Conservation (phyloP, 2,888 invertebrate genomes). For the Drosophila nr. fundita region DNA sequence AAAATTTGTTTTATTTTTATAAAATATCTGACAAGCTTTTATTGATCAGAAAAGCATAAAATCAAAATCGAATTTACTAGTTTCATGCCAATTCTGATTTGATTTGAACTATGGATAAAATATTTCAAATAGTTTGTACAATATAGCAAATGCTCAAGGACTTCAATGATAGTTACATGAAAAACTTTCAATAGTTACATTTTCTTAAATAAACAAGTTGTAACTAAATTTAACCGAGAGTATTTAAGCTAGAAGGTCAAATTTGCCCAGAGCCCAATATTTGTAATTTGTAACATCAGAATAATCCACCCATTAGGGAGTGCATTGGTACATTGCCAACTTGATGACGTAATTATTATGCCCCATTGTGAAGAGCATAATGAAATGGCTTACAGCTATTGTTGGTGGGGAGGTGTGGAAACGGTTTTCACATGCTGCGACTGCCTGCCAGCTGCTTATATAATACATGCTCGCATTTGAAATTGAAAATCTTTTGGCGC, state of each 20-base stretch:
- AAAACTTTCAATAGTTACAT: not conserved
- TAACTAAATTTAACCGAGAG: not conserved
- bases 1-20: not conserved
- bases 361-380: conserved; percentile 33
- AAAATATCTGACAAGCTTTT: not conserved
- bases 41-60: not conserved
- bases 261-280: not conserved
- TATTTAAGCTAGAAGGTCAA: not conserved
- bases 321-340: conserved; percentile 7
- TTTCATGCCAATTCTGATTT: not conserved
- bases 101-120: not conserved
- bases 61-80: not conserved
- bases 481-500: conserved; percentile 77
- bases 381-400: conserved; percentile 36
- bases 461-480: conserved; percentile 65
- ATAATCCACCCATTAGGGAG: not conserved
- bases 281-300: not conserved
- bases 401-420: conserved; percentile 32
- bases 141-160: not conserved
- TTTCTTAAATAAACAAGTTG: no score
- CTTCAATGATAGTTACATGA: not conserved
- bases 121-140: not conserved
- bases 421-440: conserved; percentile 54
- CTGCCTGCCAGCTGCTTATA: conserved; percentile 63
- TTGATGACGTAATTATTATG: conserved; percentile 8